Evolutionary conservation across 2,888 invertebrate genomes (phyloP).

Genomic region (Eupithecia insigniata): DNA sequence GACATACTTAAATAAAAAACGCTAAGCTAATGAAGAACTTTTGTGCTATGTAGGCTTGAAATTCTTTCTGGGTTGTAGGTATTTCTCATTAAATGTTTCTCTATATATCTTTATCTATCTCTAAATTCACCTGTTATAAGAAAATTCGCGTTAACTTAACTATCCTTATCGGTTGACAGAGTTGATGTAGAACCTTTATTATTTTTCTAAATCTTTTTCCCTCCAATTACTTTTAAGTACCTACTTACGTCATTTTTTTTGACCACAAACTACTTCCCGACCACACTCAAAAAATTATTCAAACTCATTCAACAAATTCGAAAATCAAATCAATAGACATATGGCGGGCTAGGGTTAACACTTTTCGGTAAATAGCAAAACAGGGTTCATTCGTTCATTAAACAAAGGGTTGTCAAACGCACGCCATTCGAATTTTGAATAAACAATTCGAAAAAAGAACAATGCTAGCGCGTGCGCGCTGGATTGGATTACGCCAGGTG

Average conservation of each 20-base stretch:
- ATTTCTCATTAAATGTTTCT: no score
- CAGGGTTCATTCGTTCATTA: conserved; percentile 38
- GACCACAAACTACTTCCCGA: conserved; percentile 20
- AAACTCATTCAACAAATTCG: conserved; percentile 27
- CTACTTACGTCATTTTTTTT: neutral
- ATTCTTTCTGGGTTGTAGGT: no score
- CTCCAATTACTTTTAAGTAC: neutral
- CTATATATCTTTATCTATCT: no score
- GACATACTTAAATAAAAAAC: no score
- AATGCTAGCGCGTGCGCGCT: conserved; percentile 49
- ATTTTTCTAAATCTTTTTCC: neutral
- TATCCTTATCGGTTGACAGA: neutral
- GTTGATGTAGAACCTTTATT: neutral
- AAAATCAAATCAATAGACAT: conserved; percentile 35
- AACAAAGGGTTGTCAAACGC: conserved; percentile 40
- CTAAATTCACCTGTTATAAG: neutral
- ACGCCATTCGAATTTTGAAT: conserved; percentile 39
- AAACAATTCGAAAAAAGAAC: conserved; percentile 42
- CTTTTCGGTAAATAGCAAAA: conserved; percentile 33
- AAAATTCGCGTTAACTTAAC: neutral
- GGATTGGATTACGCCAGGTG: conserved; percentile 48
- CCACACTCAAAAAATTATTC: conserved; percentile 32
- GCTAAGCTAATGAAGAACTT: no score
- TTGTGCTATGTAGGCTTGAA: neutral
- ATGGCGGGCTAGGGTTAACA: conserved; percentile 37